Evolutionary conservation across 2,797 vertebrate species (phyloP), one percentile per base, ranked within the genome.

Genomic region (Channallabes apus): DNA sequence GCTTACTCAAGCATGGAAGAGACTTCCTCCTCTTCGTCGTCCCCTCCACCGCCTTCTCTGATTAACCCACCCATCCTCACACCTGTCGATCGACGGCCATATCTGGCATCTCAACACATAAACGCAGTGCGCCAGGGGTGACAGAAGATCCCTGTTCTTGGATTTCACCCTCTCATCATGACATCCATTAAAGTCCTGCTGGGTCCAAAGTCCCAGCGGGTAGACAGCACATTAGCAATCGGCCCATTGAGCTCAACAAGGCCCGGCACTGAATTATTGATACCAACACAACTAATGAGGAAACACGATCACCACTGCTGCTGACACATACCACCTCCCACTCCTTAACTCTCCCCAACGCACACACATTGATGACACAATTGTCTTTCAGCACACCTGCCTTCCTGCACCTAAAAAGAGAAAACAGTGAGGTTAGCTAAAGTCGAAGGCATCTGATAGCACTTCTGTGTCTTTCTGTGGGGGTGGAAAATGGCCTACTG

Each of bases 121-220:
- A 24, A 51, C 61, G 54, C 68, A 76, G 11, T 2, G 2, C 51
- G 71, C 85, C 84, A 85, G 65, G 24, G 89, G 92, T 92, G 94
- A 94, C 90, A 96, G 90, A 91, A 86, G 93, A 95, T 95, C 93
- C 83, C 91, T 85, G 75, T 83, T 88, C 93, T 96, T 95, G 89
- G 88, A 94, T 96, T 96, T 95, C 96, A 93, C 91, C 94, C 94
- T 95, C 95, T 96, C 95, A 96, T 96, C 95, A 94, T 95, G 94
- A 96, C 95, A 96, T 95, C 95, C 94, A 96, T 96, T 96, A 96
- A 95, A 95, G 94, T 94, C 92, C 91, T 88, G 91, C 92, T 91
- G 91, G 93, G 93, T 90, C 91, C 90, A 83, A 91, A 92, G 92
- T 90, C 93, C 93, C 93, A 83, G 89, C 87, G 91, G 92, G 91